Conservation (phyloP, 1,140 invertebrate species). For the Bicyclus anynana region DNA sequence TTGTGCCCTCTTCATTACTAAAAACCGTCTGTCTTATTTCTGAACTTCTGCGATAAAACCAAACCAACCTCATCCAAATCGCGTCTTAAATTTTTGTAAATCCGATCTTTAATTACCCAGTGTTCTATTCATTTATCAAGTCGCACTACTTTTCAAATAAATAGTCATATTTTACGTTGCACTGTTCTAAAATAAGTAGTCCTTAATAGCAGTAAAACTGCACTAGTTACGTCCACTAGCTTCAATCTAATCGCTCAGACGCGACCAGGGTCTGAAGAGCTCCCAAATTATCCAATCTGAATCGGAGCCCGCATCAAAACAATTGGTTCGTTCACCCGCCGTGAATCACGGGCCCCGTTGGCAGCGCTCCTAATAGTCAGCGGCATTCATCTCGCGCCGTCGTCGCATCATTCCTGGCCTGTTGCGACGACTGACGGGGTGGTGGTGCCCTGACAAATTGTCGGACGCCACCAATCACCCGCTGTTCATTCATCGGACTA, state of each 20-base stretch:
- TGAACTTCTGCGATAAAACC: too few species aligned
- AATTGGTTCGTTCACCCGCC: conserved; percentile 67
- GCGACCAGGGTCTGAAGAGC: conserved; percentile 8
- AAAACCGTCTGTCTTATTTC: too few species aligned
- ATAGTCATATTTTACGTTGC: too few species aligned
- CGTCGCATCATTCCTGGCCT: conserved; percentile 65
- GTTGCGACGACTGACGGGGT: conserved; percentile 62
- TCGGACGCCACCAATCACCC: conserved; percentile 48
- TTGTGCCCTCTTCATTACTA: too few species aligned
- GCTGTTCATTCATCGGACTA: conserved; percentile 18
- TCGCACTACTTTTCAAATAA: too few species aligned
- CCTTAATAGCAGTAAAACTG: too few species aligned
- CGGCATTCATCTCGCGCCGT: conserved; percentile 64
- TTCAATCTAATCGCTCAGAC: neutral
- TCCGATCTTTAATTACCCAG: too few species aligned
- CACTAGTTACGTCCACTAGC: too few species aligned
- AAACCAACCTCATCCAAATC: too few species aligned
- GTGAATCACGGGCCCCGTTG: conserved; percentile 59
- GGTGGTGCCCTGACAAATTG: conserved; percentile 68
- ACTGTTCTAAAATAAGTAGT: too few species aligned
- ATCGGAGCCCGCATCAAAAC: conserved; percentile 63
- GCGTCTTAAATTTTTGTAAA: too few species aligned
- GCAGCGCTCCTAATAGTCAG: conserved; percentile 67
- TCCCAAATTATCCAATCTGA: conserved; percentile 48
- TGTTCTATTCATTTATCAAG: too few species aligned